Percentiles rank a stretch among this genome's conserved stretches.
Conservation (phyloP, 2,113 vertebrate species). For the Tetraodon nigroviridis region DNA sequence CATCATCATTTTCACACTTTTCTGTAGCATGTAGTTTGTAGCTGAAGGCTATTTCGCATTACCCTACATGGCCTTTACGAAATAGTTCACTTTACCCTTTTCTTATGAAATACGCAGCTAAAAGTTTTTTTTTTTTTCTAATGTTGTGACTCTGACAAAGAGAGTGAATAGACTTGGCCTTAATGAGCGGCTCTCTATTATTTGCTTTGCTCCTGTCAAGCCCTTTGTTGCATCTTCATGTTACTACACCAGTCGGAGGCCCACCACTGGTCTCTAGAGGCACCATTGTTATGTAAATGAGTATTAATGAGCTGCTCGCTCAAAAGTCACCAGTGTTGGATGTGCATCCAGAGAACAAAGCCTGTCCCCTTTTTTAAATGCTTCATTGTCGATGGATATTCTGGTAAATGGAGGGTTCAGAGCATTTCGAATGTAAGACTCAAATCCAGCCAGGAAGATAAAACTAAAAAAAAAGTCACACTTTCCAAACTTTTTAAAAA, state of each 20-base stretch:
- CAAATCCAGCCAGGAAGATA: neutral
- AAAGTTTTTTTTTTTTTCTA: no score
- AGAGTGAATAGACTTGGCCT: constrained; percentile 37
- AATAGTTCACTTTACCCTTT: no score
- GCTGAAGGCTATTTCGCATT: constrained; percentile 1
- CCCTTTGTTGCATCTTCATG: constrained; percentile 49
- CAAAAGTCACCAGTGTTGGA: constrained; percentile 16
- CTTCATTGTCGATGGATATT: neutral
- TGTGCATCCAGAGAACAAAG: neutral
- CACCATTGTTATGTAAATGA: constrained; percentile 58
- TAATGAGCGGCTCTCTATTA: constrained; percentile 33
- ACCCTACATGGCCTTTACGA: no score
- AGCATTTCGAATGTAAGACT: neutral
- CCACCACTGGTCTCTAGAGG: constrained; percentile 45
- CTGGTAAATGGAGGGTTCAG: neutral
- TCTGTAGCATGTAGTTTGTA: neutral
- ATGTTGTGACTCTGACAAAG: constrained; percentile 22
- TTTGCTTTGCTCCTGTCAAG: constrained; percentile 37
- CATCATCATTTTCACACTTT: constrained; percentile 1
- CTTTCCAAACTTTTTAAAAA: constrained; percentile 22
- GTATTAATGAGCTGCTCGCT: constrained; percentile 56
- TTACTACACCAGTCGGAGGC: constrained; percentile 39
- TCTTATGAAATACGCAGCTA: no score
- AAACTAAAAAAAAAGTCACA: neutral
- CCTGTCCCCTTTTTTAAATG: neutral